phyloP scores from a whole-genome alignment of 1,140 invertebrate genomes.

The Platyscapa corneri region DNA sequence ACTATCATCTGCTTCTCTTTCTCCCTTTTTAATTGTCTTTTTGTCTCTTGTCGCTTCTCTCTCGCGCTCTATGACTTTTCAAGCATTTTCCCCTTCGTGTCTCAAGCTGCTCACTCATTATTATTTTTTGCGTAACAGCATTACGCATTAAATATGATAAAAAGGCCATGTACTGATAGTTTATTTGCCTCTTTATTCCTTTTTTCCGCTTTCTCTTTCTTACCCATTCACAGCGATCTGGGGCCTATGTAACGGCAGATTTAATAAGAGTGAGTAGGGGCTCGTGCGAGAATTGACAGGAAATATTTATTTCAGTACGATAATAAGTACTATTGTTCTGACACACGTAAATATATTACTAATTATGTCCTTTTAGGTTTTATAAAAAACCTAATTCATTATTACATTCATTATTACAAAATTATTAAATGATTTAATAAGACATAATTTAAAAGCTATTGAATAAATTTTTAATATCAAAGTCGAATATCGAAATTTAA shows the following conservation, averaged over 20 bases:
- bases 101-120: slow-evolving; percentile 36
- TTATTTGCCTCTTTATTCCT: slow-evolving; percentile 1
- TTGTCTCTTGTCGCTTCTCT: neutral
- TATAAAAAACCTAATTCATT: too few species aligned
- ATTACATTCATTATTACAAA: neutral
- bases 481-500: neutral
- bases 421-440: neutral
- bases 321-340: slow-evolving; percentile 41
- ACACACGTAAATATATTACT: neutral
- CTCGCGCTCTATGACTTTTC: neutral
- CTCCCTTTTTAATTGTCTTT: neutral
- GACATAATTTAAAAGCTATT: neutral
- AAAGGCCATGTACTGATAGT: slow-evolving; percentile 48
- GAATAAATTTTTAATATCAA: neutral
- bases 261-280: neutral
- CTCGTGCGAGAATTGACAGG: slow-evolving; percentile 10
- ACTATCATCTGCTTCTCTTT: slow-evolving; percentile 37
- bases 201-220: neutral
- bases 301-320: slow-evolving; percentile 62
- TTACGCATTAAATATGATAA: slow-evolving; percentile 61
- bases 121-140: slow-evolving; percentile 64
- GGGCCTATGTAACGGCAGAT: neutral
- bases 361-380: neutral
- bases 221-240: neutral
- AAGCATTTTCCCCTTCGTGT: neutral